Evolutionary conservation across 37 sponge, comb jelly and placozoan genomes (phyloP), one percentile per base, ranked within the genome.

Genomic region (Dysidea cf. avara): DNA sequence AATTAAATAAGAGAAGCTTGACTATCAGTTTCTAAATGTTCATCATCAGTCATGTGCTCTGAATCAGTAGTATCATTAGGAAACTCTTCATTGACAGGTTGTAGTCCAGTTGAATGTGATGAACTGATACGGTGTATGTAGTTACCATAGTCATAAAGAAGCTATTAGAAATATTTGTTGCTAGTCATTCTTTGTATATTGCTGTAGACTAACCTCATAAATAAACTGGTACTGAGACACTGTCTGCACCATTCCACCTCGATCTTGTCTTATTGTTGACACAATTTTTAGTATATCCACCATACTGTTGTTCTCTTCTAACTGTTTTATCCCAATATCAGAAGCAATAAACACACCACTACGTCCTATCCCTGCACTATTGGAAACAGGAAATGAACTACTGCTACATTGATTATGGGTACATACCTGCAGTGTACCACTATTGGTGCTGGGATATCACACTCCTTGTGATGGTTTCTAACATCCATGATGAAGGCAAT

Each of bases 181-280:
- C 5, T 9, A 43, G 46, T 43, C 7, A 43, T 43, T 43, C n/a
- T n/a, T n/a, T n/a, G n/a, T 43, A 43, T 43, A 9, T 43, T 12
- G 46, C 46, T 43, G 9, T 43, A 43, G 5, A 9, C 46, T 43
- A 43, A 85, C 86, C 80, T 79, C 24, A 30, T 85, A 74, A 13
- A 85, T 54, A 31, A 85, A 85, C 57, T 68, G 31, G 61, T 95
- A 95, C 66, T 95, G 96, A 7, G 71, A 80, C 40, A 66, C 75
- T 2, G 88, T 95, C 67, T 95, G 96, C 24, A 95, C 89, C 86
- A 87, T 86, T 11, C 96, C 96, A n/a, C 96, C 96, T 64, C 92
- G 40, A 48, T 95, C 96, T 47, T 91, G 92, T 48, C 96, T 77
- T 74, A 95, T 57, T 25, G 71, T 53, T n/a, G 87, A 80, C 28